A percentile compares a stretch with the other conserved stretches of the same genome.
Evolutionary conservation across 2,797 vertebrate genomes (phyloP).

Genomic region (Anguilla anguilla): DNA sequence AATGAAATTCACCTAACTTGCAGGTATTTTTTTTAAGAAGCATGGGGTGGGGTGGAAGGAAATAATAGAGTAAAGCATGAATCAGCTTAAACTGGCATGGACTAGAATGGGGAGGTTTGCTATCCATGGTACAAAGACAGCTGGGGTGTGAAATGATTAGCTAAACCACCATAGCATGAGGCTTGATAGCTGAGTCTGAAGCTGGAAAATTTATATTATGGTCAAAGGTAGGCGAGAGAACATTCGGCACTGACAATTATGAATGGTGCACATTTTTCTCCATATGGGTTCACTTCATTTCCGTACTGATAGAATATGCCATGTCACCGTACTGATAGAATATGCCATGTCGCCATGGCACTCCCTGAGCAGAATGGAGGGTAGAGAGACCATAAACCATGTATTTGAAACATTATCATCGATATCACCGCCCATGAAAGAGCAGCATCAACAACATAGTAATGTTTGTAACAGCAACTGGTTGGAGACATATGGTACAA

Average conservation of each 20-base stretch:
- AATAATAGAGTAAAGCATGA: neutral
- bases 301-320: neutral
- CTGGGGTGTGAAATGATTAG: neutral
- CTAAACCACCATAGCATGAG: neutral
- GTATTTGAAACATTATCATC: too few relatives aligned
- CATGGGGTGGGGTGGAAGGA: neutral
- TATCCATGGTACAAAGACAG: neutral
- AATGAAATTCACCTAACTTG: neutral
- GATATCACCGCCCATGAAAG: too few relatives aligned
- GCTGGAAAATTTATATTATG: neutral
- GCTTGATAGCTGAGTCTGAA: neutral
- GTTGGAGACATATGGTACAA: too few relatives aligned
- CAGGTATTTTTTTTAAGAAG: neutral
- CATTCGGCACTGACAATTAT: neutral
- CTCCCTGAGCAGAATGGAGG: neutral
- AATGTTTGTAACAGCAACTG: too few relatives aligned
- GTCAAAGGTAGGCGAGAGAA: neutral
- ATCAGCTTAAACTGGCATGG: neutral
- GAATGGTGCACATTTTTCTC: neutral
- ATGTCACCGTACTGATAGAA: neutral
- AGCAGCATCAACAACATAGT: too few relatives aligned
- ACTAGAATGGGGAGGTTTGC: neutral
- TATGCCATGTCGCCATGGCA: too few relatives aligned
- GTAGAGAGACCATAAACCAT: neutral
- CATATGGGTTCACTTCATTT: neutral